These are phyloP conservation scores for Smittia sp. DNA, from an alignment of 2,888 invertebrate genomes.

Conservation along the genomic window DNA sequence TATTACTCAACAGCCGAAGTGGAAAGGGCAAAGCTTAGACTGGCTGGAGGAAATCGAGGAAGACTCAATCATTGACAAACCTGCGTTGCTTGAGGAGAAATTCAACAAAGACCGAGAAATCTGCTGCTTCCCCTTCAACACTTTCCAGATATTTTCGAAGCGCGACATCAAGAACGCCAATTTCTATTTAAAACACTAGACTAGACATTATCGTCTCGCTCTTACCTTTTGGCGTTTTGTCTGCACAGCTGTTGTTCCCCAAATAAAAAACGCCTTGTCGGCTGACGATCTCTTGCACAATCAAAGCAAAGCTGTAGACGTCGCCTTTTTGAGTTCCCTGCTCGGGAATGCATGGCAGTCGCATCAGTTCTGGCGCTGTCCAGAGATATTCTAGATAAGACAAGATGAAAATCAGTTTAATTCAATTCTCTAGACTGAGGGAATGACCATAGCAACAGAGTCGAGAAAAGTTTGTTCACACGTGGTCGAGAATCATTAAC, in stretches of 20 bases:
- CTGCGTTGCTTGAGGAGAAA: neutral
- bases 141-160: slow-evolving; percentile 16
- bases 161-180: too few species aligned
- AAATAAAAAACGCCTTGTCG: slow-evolving; percentile 86
- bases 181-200: too few species aligned
- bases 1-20: neutral
- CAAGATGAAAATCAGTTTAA: too few species aligned
- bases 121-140: slow-evolving; percentile 42
- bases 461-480: too few species aligned
- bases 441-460: too few species aligned
- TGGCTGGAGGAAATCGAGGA: slow-evolving; percentile 31
- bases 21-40: neutral
- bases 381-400: slow-evolving; percentile 71
- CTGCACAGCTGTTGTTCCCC: slow-evolving; percentile 57
- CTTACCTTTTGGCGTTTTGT: slow-evolving; percentile 70
- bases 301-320: slow-evolving; percentile 92
- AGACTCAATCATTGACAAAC: neutral
- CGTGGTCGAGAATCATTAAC: too few species aligned
- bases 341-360: slow-evolving; percentile 61
- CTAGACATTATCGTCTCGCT: slow-evolving; percentile 41
- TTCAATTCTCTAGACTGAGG: too few species aligned
- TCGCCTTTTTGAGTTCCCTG: slow-evolving; percentile 88
- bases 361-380: slow-evolving; percentile 88
- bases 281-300: slow-evolving; percentile 88
- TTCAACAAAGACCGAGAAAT: slow-evolving; percentile 34